phyloP scores from a whole-genome alignment of 2,888 invertebrate species.

The Venusia cambrica region DNA sequence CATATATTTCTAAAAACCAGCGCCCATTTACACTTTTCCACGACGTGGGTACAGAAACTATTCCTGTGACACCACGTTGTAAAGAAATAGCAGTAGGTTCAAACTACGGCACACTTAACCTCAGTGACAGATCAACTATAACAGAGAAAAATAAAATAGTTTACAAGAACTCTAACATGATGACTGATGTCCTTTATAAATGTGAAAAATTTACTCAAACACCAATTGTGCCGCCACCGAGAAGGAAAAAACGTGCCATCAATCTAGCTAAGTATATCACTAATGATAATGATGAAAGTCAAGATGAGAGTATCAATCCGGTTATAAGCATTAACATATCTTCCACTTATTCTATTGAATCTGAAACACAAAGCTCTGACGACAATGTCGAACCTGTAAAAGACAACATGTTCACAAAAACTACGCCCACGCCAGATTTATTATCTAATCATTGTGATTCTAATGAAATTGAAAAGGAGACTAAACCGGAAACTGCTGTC shows the following conservation, averaged over 20 bases:
- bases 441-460: constrained; percentile 72
- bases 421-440: constrained; percentile 77
- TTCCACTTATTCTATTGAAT: constrained; percentile 70
- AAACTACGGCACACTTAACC: constrained; percentile 49
- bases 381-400: constrained; percentile 60
- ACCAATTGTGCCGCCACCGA: constrained; percentile 49
- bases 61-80: constrained; percentile 68
- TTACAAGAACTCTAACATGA: constrained; percentile 58
- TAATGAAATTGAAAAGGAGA: constrained; percentile 23
- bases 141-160: constrained; percentile 52
- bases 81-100: constrained; percentile 70
- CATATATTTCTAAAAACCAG: constrained; percentile 53
- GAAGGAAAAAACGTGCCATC: constrained; percentile 49
- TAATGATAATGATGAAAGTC: constrained; percentile 27
- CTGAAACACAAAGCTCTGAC: constrained; percentile 71
- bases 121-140: constrained; percentile 50
- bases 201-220: constrained; percentile 62
- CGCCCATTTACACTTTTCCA: constrained; percentile 42
- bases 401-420: constrained; percentile 21
- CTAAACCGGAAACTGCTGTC: constrained; percentile 15
- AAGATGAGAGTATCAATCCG: constrained; percentile 57
- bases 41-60: constrained; percentile 65
- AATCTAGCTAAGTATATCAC: constrained; percentile 30
- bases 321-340: constrained; percentile 83
- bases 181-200: constrained; percentile 56